A percentile compares a stretch with the other conserved stretches of the same genome.
Conservation (phyloP, 2,888 invertebrate species). For the Conomelus anceps region DNA sequence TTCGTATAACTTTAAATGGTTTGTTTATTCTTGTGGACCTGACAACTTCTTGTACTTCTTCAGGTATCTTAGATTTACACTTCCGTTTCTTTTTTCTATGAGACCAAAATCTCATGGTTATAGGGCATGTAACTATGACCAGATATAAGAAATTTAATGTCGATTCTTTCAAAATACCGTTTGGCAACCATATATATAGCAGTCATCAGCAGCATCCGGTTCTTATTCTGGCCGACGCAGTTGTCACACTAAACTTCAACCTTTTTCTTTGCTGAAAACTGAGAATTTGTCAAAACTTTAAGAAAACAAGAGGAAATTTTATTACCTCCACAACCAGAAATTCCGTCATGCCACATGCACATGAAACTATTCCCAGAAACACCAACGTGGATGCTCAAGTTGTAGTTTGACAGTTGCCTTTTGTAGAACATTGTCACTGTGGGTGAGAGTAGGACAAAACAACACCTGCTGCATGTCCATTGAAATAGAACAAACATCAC, state of each 20-base stretch:
- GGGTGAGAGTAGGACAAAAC: constrained; percentile 36
- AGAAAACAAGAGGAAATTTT: constrained; percentile 30
- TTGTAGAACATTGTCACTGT: constrained; percentile 37
- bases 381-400: constrained; percentile 33
- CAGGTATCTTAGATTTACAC: constrained; percentile 20
- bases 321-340: constrained; percentile 33
- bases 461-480: constrained; percentile 37
- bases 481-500: constrained; percentile 26
- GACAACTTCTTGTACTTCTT: constrained; percentile 7
- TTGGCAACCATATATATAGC: constrained; percentile 33
- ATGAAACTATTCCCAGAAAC: constrained; percentile 31
- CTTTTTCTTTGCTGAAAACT: background rate
- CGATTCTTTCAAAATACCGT: constrained; percentile 21
- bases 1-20: background rate
- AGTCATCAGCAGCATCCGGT: constrained; percentile 38
- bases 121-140: constrained; percentile 28
- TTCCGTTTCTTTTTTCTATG: constrained; percentile 29
- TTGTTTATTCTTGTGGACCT: background rate
- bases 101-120: constrained; percentile 28
- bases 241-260: constrained; percentile 26
- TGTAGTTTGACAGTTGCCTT: constrained; percentile 35
- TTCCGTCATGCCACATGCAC: constrained; percentile 33
- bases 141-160: constrained; percentile 29
- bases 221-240: constrained; percentile 34
- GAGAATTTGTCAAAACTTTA: constrained; percentile 17